Base-by-base conservation (phyloP, 2,113 vertebrate species). In the Hippoglossus stenolepis region DNA sequence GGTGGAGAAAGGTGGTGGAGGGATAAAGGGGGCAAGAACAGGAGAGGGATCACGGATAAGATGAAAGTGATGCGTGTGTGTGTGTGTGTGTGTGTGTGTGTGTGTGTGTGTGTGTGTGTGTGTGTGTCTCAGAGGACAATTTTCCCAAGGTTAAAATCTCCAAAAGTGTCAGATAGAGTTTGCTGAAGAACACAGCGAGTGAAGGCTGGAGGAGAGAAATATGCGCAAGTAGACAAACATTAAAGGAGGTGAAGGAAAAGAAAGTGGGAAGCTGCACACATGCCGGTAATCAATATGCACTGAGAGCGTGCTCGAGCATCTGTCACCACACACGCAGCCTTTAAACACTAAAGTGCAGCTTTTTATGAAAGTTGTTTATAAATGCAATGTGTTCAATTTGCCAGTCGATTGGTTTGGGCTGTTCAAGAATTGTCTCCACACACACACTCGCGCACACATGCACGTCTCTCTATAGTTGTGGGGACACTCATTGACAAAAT, bases 311-410 rank as follows among this genome's bases (percentile, higher is more conserved):
- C 43, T 64, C 70, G 67, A 83, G 73, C 82, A 77, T 90, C 86
- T 89, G 82, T 80, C 68, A 75, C 43, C 20, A 57, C 13, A 2
- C 40, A 72, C 40, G 61, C 53, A 49, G 28, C 24, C 70, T 83
- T 77, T 63, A 79, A 73, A 86, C 77, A 78, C 85, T 2, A 9
- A 76, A 63, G 54, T 60, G 61, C 65, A 68, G 65, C 51, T 58
- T 83, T 85, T 82, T 75, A 71, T 79, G 59, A 82, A 85, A 87
- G 72, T 35, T 69, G 79, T 80, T 89, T 88, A 60, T 80, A 85
- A 73, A 71, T 70, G 69, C 75, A 78, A 68, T 54, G 66, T 73
- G 54, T 89, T 87, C 71, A 86, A 88, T 90, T 89, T 85, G 69
- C 65, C 82, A 85, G 76, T 87, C 24, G 0, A 65, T 53, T 63